phyloP scores from a whole-genome alignment of 37 sponge, comb jelly and placozoan species.

The Sycon ciliatum region DNA sequence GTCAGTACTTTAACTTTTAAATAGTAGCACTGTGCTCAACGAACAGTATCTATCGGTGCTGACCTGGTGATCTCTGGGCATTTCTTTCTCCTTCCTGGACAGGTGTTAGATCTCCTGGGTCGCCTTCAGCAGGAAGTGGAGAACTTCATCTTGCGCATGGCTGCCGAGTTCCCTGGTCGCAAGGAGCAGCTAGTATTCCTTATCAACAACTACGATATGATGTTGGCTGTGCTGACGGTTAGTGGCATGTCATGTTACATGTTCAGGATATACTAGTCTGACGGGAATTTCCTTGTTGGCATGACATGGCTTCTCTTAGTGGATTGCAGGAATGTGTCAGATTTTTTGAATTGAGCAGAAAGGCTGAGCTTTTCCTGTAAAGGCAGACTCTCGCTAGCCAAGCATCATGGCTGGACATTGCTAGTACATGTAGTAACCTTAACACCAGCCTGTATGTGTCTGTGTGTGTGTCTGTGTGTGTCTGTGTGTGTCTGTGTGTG shows the following conservation, averaged over 20 bases:
- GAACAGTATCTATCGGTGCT: neutral
- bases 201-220: slow-evolving; percentile 99
- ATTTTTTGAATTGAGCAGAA: no score
- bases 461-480: slow-evolving; percentile 1
- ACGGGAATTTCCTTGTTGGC: no score
- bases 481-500: neutral
- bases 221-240: slow-evolving; percentile 78
- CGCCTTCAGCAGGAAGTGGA: slow-evolving; percentile 85
- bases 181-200: slow-evolving; percentile 96
- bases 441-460: neutral
- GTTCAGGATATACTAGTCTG: neutral
- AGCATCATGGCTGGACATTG: no score
- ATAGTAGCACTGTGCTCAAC: neutral
- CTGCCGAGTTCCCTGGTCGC: slow-evolving; percentile 82
- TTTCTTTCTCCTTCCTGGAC: neutral
- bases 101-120: slow-evolving; percentile 59
- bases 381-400: no score
- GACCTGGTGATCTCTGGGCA: neutral
- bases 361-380: no score
- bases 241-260: neutral
- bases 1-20: neutral
- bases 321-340: no score
- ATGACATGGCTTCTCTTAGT: no score
- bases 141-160: slow-evolving; percentile 85
- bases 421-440: no score